A percentile compares a stretch with the other conserved stretches of the same genome.
These are phyloP conservation scores for Drosophila trapezifrons DNA, from an alignment of 1,140 invertebrate genomes.

Conservation along the genomic window DNA sequence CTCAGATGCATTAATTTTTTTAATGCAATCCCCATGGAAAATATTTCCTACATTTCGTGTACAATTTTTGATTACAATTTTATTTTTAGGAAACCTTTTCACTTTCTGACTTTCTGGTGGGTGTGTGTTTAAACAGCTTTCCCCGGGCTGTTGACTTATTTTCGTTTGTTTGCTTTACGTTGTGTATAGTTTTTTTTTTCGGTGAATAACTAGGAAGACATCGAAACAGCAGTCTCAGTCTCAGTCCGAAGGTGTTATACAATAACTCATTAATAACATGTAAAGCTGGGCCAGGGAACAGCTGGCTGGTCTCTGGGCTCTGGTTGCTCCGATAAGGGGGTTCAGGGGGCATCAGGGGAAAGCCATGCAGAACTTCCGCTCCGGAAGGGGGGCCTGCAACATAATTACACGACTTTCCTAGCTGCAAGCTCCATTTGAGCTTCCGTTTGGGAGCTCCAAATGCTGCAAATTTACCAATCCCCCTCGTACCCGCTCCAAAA, in stretches of 20 bases:
- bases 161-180: slow-evolving; percentile 19
- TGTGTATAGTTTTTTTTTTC: slow-evolving; percentile 1
- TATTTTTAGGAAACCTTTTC: slow-evolving; percentile 27
- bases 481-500: slow-evolving; percentile 23
- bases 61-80: slow-evolving; percentile 27
- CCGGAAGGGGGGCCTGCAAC: slow-evolving; percentile 23
- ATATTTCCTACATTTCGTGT: slow-evolving; percentile 7
- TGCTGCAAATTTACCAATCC: slow-evolving; percentile 43
- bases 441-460: slow-evolving; percentile 55
- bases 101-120: slow-evolving; percentile 23
- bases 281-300: slow-evolving; percentile 18
- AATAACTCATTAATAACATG: slow-evolving; percentile 47
- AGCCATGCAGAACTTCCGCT: slow-evolving; percentile 61
- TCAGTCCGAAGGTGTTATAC: slow-evolving; percentile 47
- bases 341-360: slow-evolving; percentile 12
- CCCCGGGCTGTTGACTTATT: slow-evolving; percentile 13
- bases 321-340: slow-evolving; percentile 20
- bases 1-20: not conserved
- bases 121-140: slow-evolving; percentile 51
- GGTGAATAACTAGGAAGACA: slow-evolving; percentile 45
- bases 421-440: slow-evolving; percentile 73
- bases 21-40: no score
- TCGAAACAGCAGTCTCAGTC: slow-evolving; percentile 26
- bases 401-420: slow-evolving; percentile 72
- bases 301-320: slow-evolving; percentile 9